Evolutionary conservation across 53 echinoderm and acorn worm genomes (phyloP).

Genomic region (Patiria pectinifera): DNA sequence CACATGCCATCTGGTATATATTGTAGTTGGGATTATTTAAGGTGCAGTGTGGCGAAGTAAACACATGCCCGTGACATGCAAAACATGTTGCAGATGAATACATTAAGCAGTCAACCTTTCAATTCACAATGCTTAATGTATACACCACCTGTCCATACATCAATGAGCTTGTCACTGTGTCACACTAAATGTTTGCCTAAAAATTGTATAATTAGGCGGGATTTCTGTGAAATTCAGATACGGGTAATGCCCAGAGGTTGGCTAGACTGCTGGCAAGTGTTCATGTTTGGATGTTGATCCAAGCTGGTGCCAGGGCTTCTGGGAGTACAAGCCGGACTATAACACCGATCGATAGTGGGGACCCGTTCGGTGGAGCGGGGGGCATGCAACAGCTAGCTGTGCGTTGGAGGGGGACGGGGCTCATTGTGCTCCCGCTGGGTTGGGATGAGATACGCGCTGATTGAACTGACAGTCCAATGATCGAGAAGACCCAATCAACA

Average conservation of each 20-base stretch:
- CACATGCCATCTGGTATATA: background rate
- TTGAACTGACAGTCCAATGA: slow-evolving; percentile 31
- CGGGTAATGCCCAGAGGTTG: background rate
- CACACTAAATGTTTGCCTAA: background rate
- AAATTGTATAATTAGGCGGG: background rate
- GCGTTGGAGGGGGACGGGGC: background rate
- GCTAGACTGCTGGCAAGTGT: background rate
- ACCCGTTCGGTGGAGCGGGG: background rate
- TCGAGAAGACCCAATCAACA: slow-evolving; percentile 51
- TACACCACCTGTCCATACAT: background rate
- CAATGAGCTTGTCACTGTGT: background rate
- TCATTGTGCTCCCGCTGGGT: slow-evolving; percentile 1
- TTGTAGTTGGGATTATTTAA: background rate
- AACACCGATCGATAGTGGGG: slow-evolving; percentile 14
- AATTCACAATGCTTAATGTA: background rate
- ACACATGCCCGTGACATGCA: no score
- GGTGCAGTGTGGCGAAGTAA: background rate
- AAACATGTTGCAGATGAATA: background rate
- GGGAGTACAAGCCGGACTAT: background rate
- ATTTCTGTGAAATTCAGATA: background rate
- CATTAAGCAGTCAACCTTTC: background rate
- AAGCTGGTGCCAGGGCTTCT: slow-evolving; percentile 33
- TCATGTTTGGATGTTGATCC: slow-evolving; percentile 44
- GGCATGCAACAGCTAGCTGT: background rate
- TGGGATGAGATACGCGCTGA: slow-evolving; percentile 4